Conservation (phyloP, 2,797 vertebrate genomes). For the Spea hammondii region DNA sequence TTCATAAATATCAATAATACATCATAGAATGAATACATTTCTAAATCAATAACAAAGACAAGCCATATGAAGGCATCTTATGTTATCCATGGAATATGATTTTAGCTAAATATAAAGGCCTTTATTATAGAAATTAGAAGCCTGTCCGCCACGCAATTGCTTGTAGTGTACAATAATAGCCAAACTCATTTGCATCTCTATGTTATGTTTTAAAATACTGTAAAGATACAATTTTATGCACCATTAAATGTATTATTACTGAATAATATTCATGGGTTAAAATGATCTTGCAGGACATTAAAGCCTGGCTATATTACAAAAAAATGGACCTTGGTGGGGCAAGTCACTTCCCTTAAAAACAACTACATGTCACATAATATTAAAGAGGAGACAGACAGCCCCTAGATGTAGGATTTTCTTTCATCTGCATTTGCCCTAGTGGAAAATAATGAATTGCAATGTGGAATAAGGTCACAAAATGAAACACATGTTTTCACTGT, state of each 20-base stretch:
- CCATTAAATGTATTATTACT: slow-evolving; percentile 27
- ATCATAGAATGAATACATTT: too few species aligned
- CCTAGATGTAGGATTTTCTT: slow-evolving; percentile 30
- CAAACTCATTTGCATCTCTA: slow-evolving; percentile 24
- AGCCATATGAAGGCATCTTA: too few species aligned
- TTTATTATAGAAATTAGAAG: too few species aligned
- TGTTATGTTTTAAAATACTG: slow-evolving; percentile 18
- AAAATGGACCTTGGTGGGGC: neutral
- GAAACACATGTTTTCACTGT: slow-evolving; percentile 45
- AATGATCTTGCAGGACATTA: slow-evolving; percentile 17
- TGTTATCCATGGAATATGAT: too few species aligned
- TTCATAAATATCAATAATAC: too few species aligned
- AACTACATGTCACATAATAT: slow-evolving; percentile 32
- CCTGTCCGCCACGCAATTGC: neutral
- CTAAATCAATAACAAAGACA: too few species aligned
- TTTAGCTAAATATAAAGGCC: too few species aligned
- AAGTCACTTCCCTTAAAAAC: neutral
- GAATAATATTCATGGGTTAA: slow-evolving; percentile 23
- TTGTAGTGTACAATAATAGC: slow-evolving; percentile 12
- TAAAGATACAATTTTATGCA: slow-evolving; percentile 34
- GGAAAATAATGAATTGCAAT: slow-evolving; percentile 33
- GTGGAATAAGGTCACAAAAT: slow-evolving; percentile 37
- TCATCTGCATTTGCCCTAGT: slow-evolving; percentile 27
- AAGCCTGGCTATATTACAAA: slow-evolving; percentile 35
- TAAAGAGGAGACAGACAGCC: slow-evolving; percentile 36